Percentiles rank a stretch among this genome's conserved stretches.
Conservation (phyloP, 2,113 vertebrate species). For the Nannospalax galili region DNA sequence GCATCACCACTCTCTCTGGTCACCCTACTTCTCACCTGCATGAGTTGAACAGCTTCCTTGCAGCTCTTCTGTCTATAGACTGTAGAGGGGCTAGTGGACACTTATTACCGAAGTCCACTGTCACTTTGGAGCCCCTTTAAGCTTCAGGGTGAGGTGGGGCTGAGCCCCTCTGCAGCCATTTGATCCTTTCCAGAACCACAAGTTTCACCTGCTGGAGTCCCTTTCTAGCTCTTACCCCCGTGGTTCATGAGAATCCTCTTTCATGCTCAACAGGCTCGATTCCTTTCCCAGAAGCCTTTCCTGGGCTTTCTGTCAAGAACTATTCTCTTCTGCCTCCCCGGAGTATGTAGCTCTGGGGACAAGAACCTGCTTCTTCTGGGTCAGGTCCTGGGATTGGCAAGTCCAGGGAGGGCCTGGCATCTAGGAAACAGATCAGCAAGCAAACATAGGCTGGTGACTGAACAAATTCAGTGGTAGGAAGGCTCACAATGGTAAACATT, state of each 20-base stretch:
- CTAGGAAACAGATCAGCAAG: too few species aligned
- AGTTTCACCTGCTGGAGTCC: background rate
- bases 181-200: background rate
- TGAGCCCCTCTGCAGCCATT: background rate
- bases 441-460: background rate
- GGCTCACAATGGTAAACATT: background rate
- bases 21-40: background rate
- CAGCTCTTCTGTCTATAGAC: background rate
- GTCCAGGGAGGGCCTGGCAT: background rate
- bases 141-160: background rate
- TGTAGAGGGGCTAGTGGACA: background rate
- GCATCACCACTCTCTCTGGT: background rate
- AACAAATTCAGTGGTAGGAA: background rate
- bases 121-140: accelerated
- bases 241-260: background rate
- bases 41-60: background rate
- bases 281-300: background rate
- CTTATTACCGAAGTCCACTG: background rate
- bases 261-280: too few species aligned
- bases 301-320: background rate
- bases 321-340: background rate
- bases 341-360: accelerated
- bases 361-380: background rate
- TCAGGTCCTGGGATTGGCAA: background rate
- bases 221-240: background rate